phyloP scores from a whole-genome alignment of 2,797 vertebrate genomes.

The Australoheros facetus region DNA sequence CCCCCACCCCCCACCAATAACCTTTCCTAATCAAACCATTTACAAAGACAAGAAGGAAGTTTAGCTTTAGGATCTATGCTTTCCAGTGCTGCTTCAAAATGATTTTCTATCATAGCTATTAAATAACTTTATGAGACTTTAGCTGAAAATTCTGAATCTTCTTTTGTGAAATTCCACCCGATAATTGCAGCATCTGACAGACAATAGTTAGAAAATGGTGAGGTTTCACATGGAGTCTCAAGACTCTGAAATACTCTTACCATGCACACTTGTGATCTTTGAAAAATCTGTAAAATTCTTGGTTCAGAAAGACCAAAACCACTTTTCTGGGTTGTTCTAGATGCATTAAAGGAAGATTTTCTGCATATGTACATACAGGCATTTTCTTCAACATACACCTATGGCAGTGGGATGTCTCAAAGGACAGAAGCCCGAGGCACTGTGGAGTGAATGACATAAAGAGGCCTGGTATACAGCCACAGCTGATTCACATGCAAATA shows the following conservation, averaged over 20 bases:
- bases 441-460: conserved; percentile 89
- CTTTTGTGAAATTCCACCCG: background rate
- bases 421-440: conserved; percentile 83
- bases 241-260: background rate
- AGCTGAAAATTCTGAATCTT: background rate
- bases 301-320: background rate
- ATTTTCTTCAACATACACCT: conserved; percentile 40
- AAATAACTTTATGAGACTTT: background rate
- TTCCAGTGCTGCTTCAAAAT: background rate
- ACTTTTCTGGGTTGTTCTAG: background rate
- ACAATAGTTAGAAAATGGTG: background rate
- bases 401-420: conserved; percentile 87
- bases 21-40: conserved; percentile 65
- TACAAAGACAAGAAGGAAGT: conserved; percentile 47
- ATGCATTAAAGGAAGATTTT: background rate
- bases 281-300: background rate
- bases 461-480: conserved; percentile 82
- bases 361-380: background rate
- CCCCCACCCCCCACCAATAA: conserved; percentile 41
- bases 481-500: conserved; percentile 97
- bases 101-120: background rate
- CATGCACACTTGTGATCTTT: background rate
- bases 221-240: background rate
- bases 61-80: background rate
- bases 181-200: background rate